These are phyloP conservation scores for Chaetura pelagica DNA, from an alignment of 2,113 vertebrate genomes.

Conservation along the genomic window DNA sequence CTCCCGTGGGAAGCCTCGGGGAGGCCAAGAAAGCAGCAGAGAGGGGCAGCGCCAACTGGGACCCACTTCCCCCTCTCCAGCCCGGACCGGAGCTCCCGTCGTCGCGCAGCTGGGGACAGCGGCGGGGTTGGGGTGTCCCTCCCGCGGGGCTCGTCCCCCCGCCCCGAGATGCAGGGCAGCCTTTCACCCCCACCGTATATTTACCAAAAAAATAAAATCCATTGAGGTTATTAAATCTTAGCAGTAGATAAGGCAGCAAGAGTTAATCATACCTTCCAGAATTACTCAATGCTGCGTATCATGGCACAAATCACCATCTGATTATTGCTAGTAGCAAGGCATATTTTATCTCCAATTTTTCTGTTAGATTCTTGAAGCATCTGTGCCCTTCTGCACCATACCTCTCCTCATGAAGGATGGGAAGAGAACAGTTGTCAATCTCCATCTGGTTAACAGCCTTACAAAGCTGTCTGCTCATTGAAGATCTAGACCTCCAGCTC, in stretches of 20 bases:
- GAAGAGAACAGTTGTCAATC: background rate
- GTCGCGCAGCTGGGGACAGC: background rate
- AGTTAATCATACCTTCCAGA: background rate
- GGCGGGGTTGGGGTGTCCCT: background rate
- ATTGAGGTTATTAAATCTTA: background rate
- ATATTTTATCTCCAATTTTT: background rate
- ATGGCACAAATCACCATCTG: background rate
- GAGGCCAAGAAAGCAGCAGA: background rate
- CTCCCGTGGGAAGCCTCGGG: background rate
- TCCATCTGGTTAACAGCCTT: background rate
- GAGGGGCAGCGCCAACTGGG: background rate
- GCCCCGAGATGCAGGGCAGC: background rate
- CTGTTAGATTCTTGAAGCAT: background rate
- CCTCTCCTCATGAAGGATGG: background rate
- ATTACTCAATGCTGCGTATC: background rate
- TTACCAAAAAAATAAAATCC: background rate
- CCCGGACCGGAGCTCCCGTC: background rate
- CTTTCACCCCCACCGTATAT: rapidly evolving
- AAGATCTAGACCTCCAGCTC: background rate
- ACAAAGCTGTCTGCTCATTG: background rate
- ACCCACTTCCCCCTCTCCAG: background rate
- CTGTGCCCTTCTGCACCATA: background rate
- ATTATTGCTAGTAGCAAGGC: background rate
- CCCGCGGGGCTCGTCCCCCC: background rate
- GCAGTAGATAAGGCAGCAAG: background rate